These are phyloP conservation scores for Agrochola macilenta DNA, from an alignment of 2,888 invertebrate genomes.

Conservation along the genomic window DNA sequence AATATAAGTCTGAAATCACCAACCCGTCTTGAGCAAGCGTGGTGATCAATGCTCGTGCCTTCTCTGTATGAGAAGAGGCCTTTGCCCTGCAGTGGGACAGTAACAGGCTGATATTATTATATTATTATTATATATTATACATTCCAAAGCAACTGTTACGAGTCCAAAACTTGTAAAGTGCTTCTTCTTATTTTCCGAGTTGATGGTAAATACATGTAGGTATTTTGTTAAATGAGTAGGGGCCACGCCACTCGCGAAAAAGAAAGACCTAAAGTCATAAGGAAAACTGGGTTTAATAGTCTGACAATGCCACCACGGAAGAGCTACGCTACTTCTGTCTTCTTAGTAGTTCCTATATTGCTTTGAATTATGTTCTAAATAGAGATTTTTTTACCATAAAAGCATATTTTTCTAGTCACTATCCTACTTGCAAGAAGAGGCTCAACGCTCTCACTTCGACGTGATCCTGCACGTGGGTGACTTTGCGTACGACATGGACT, in stretches of 20 bases:
- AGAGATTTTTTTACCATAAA: not conserved
- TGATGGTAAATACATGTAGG: too few relatives aligned
- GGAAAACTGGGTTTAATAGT: not conserved
- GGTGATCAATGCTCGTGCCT: too few relatives aligned
- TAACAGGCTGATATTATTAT: too few relatives aligned
- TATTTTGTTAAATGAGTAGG: too few relatives aligned
- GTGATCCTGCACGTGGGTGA: slow-evolving; percentile 97
- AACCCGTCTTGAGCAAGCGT: too few relatives aligned
- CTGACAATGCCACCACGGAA: not conserved
- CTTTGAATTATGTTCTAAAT: not conserved
- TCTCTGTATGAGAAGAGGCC: too few relatives aligned
- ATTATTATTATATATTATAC: too few relatives aligned
- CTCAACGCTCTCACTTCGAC: slow-evolving; percentile 95
- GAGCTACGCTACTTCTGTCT: not conserved
- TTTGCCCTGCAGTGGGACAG: too few relatives aligned
- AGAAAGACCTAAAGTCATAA: not conserved
- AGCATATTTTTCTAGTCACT: slow-evolving; percentile 90
- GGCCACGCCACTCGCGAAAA: too few relatives aligned
- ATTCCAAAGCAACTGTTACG: too few relatives aligned
- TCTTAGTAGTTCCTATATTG: not conserved
- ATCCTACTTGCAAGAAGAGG: slow-evolving; percentile 95
- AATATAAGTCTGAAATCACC: too few relatives aligned
- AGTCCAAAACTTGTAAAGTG: not conserved
- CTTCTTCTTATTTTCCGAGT: too few relatives aligned
- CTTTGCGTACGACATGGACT: slow-evolving; percentile 98